These are phyloP conservation scores for Thalassophryne amazonica DNA, from an alignment of 2,797 vertebrate species.

Conservation along the genomic window DNA sequence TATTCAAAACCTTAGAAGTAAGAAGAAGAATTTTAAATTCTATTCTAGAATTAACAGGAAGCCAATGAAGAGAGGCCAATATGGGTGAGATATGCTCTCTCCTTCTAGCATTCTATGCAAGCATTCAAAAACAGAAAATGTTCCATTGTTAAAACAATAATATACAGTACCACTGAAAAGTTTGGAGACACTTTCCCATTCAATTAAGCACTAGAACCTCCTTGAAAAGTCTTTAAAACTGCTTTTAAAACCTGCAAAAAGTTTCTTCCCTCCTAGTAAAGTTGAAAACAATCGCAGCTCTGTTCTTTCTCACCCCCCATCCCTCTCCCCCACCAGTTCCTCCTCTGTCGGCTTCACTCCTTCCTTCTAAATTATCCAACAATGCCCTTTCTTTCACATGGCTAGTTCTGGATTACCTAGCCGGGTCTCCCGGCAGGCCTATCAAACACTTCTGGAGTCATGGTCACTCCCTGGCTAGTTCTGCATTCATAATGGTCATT, in stretches of 20 bases:
- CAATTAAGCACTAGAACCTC: too few relatives aligned
- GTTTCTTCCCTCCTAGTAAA: not conserved
- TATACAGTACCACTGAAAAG: too few relatives aligned
- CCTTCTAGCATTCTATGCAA: too few relatives aligned
- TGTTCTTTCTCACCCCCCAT: not conserved
- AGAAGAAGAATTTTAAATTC: too few relatives aligned
- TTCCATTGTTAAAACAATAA: too few relatives aligned
- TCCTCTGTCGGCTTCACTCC: not conserved
- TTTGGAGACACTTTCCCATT: too few relatives aligned
- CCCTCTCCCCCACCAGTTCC: not conserved
- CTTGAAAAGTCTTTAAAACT: not conserved
- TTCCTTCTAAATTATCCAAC: slow-evolving; percentile 47
- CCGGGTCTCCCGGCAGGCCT: slow-evolving; percentile 48
- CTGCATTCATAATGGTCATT: slow-evolving; percentile 74
- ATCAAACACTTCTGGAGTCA: slow-evolving; percentile 59
- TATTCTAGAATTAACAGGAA: too few relatives aligned
- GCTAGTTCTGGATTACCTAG: slow-evolving; percentile 52
- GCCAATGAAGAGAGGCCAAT: too few relatives aligned
- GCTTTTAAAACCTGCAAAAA: not conserved
- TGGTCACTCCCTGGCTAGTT: slow-evolving; percentile 46
- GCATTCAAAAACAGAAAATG: too few relatives aligned
- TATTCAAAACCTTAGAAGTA: too few relatives aligned
- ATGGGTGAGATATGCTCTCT: too few relatives aligned
- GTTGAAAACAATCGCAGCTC: slow-evolving; percentile 1
- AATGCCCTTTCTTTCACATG: slow-evolving; percentile 51